Evolutionary conservation across 2,888 invertebrate genomes (phyloP).

Genomic region (Aromia moschata): DNA sequence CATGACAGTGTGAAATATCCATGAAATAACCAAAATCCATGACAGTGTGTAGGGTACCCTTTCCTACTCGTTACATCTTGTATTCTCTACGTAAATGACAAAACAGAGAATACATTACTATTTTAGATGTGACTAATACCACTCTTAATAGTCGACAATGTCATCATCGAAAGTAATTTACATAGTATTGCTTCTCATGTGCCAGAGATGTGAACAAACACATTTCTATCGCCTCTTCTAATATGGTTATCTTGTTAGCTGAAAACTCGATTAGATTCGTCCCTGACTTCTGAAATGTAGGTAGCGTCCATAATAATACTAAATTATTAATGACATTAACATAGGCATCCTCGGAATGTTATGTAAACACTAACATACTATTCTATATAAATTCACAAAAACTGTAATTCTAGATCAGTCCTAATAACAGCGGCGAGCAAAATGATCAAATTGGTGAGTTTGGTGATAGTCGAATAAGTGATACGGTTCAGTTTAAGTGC

Average conservation of each 20-base stretch:
- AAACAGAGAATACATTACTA: too few relatives aligned
- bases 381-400: constrained; percentile 2
- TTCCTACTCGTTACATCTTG: too few relatives aligned
- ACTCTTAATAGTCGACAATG: too few relatives aligned
- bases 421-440: not conserved
- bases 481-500: not conserved
- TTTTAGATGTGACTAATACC: too few relatives aligned
- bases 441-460: not conserved
- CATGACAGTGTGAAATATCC: too few relatives aligned
- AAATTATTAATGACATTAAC: not conserved
- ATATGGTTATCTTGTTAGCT: not conserved
- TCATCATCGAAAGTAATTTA: not conserved
- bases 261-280: not conserved
- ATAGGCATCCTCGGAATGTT: constrained; percentile 4
- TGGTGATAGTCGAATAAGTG: not conserved
- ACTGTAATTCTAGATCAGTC: constrained; percentile 1
- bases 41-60: too few relatives aligned
- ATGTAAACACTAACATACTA: not conserved
- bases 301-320: not conserved
- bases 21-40: too few relatives aligned
- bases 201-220: not conserved
- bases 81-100: too few relatives aligned
- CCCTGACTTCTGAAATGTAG: not conserved
- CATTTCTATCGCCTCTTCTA: not conserved
- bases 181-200: too few relatives aligned